A percentile compares a stretch with the other conserved stretches of the same genome.
Evolutionary conservation across 2,888 invertebrate species (phyloP).

Genomic region (Schizotus pectinicornis): DNA sequence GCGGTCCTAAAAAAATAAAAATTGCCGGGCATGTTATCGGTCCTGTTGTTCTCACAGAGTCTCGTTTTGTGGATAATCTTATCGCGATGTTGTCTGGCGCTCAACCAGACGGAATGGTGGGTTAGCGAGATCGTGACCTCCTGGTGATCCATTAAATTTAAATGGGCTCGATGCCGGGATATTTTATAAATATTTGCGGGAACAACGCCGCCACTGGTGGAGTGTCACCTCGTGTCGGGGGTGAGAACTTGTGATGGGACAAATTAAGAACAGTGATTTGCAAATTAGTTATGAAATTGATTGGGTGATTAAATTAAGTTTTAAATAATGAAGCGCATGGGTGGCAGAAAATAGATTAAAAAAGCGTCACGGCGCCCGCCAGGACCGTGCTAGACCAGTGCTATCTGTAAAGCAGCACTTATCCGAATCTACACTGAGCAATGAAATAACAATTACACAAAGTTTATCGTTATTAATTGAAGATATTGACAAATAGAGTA

Average conservation of each 20-base stretch:
- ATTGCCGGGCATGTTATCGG: background rate
- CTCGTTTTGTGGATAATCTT: background rate
- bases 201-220: conserved; percentile 17
- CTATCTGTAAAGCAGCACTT: too few species aligned
- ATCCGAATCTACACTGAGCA: too few species aligned
- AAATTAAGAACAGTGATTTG: conserved; percentile 21
- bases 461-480: too few species aligned
- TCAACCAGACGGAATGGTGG: conserved; percentile 12
- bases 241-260: background rate
- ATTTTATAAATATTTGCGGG: conserved; percentile 12
- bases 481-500: too few species aligned
- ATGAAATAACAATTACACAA: too few species aligned
- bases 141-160: conserved; percentile 20
- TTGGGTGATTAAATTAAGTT: conserved; percentile 17
- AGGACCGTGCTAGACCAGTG: background rate
- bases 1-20: background rate
- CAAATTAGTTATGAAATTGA: conserved; percentile 20
- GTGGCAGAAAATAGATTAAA: conserved; percentile 25
- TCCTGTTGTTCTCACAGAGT: background rate
- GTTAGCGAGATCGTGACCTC: conserved; percentile 25
- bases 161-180: conserved; percentile 4
- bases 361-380: conserved; percentile 15
- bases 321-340: conserved; percentile 10
- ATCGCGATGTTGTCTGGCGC: conserved; percentile 12
- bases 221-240: conserved; percentile 1